phyloP scores from a whole-genome alignment of 2,113 vertebrate species.

The Hyperopisus bebe region DNA sequence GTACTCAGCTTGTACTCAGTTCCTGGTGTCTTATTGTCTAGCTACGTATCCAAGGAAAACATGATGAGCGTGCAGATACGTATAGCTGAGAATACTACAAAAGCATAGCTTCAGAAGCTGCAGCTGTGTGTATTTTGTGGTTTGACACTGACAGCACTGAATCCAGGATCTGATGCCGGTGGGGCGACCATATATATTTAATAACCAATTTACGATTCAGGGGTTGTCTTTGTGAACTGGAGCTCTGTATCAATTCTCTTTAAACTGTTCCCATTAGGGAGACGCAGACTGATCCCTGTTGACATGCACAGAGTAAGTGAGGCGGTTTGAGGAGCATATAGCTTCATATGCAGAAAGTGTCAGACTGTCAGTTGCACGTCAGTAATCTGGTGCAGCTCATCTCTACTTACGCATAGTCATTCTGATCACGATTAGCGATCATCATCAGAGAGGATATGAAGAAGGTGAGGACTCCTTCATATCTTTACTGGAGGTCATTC shows the following conservation, averaged over 20 bases:
- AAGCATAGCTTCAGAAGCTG: not conserved
- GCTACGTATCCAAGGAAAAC: not conserved
- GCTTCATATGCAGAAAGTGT: not conserved
- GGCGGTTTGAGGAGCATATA: not conserved
- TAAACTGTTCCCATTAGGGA: conserved; percentile 23
- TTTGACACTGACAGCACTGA: not conserved
- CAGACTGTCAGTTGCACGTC: not conserved
- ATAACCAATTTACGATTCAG: not conserved
- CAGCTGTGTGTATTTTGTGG: not conserved
- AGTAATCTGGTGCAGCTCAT: not conserved
- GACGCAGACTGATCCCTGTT: not conserved
- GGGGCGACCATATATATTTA: not conserved
- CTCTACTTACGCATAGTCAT: not conserved
- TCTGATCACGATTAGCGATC: not conserved
- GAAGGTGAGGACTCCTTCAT: not conserved
- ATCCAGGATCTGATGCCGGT: not conserved
- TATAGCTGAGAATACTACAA: not conserved
- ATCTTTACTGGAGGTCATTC: not conserved
- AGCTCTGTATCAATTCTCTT: conserved; percentile 27
- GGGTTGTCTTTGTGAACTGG: conserved; percentile 27
- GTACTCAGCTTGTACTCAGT: not conserved
- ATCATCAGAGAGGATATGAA: not conserved
- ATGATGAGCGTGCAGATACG: not conserved
- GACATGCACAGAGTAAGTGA: not conserved
- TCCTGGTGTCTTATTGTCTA: not conserved